Evolutionary conservation across 1,140 invertebrate species (phyloP).

Genomic region (Hirudo medicinalis): DNA sequence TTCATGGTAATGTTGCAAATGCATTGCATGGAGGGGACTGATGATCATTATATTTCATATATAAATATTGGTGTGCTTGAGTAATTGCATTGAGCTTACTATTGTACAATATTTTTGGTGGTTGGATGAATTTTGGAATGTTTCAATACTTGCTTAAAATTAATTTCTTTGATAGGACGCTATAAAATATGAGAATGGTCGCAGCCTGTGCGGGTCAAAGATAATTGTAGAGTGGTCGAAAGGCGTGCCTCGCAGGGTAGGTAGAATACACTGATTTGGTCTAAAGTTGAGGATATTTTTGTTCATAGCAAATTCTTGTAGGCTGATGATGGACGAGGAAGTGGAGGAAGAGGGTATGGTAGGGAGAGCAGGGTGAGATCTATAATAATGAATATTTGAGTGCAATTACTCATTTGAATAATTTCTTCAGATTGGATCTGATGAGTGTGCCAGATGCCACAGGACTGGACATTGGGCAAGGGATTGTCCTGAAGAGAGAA

Average conservation of each 20-base stretch:
- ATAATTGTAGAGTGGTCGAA: slow-evolving; percentile 45
- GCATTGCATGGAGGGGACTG: no score
- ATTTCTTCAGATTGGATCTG: slow-evolving; percentile 22
- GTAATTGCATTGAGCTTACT: background rate
- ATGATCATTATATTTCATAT: no score
- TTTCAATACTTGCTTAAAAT: slow-evolving; percentile 11
- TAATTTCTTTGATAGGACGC: slow-evolving; percentile 36
- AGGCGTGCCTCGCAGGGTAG: slow-evolving; percentile 33
- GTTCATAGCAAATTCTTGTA: slow-evolving; percentile 1
- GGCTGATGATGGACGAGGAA: slow-evolving; percentile 16
- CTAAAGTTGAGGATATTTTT: background rate
- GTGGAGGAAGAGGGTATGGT: slow-evolving; percentile 6
- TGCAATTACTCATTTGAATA: background rate
- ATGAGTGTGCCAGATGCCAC: slow-evolving; percentile 42
- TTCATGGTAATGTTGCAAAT: no score
- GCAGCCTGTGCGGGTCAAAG: slow-evolving; percentile 40
- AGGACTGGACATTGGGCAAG: slow-evolving; percentile 41
- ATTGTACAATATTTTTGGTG: background rate
- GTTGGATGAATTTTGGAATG: background rate
- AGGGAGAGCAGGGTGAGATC: slow-evolving; percentile 11
- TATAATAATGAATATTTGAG: background rate
- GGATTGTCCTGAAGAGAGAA: slow-evolving; percentile 38
- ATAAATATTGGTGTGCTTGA: background rate
- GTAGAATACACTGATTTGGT: slow-evolving; percentile 19
- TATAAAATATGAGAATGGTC: slow-evolving; percentile 43